These are phyloP conservation scores for Musca domestica DNA, from an alignment of 1,140 invertebrate species.

Conservation along the genomic window DNA sequence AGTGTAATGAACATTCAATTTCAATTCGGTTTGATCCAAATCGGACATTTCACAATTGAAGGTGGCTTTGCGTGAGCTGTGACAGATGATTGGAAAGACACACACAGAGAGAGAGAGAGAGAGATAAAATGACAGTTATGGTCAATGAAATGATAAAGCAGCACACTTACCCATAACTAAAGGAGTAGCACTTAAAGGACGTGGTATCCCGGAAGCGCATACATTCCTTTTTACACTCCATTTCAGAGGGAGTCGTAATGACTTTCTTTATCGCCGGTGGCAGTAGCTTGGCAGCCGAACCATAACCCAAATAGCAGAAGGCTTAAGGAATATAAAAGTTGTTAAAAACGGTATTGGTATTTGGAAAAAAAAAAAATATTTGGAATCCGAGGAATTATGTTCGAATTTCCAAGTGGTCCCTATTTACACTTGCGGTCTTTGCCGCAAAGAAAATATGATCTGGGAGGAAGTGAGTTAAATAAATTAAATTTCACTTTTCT, in stretches of 20 bases:
- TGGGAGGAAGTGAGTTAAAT: too few relatives aligned
- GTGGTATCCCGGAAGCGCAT: slow-evolving; percentile 59
- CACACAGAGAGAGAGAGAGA: neutral
- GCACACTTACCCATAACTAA: slow-evolving; percentile 65
- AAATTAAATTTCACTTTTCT: too few relatives aligned
- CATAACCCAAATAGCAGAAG: slow-evolving; percentile 74
- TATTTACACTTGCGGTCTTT: too few relatives aligned
- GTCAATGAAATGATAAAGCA: too few relatives aligned
- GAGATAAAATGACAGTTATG: neutral
- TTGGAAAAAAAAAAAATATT: too few relatives aligned
- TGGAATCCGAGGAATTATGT: too few relatives aligned
- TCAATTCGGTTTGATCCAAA: slow-evolving; percentile 63
- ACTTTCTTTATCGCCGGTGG: slow-evolving; percentile 64
- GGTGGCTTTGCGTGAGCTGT: slow-evolving; percentile 39
- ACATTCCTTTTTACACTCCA: slow-evolving; percentile 70
- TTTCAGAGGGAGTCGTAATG: slow-evolving; percentile 61
- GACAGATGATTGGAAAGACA: neutral
- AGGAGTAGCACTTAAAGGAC: slow-evolving; percentile 67
- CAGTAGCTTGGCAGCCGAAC: slow-evolving; percentile 66
- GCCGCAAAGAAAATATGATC: too few relatives aligned
- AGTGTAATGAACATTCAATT: slow-evolving; percentile 63
- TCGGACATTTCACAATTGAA: slow-evolving; percentile 67
- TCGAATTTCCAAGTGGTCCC: neutral
- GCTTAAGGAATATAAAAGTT: slow-evolving; percentile 9
- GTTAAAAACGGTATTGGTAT: too few relatives aligned